Conservation (phyloP, 2,113 vertebrate genomes). For the Coptodon rendalli region DNA sequence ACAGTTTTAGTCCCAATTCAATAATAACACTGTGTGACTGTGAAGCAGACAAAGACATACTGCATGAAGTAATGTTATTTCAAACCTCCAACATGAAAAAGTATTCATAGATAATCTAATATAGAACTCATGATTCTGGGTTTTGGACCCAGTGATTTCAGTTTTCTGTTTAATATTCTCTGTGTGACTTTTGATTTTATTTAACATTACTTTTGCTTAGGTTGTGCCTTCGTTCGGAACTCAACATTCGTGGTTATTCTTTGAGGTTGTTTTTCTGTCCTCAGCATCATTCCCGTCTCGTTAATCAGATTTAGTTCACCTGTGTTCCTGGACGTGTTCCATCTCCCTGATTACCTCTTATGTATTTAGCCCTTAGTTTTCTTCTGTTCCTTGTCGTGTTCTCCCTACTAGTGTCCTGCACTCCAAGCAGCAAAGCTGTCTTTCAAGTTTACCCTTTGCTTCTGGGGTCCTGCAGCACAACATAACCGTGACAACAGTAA, state of each 20-base stretch:
- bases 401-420: too few species aligned
- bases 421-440: too few species aligned
- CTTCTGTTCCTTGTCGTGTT: too few species aligned
- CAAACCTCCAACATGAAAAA: background rate
- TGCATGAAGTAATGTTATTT: background rate
- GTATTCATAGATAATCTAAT: background rate
- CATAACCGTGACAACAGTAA: too few species aligned
- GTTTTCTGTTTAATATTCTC: background rate
- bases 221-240: accelerated
- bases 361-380: too few species aligned
- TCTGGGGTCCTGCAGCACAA: too few species aligned
- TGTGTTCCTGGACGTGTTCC: too few species aligned
- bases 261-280: background rate
- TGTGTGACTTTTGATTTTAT: background rate
- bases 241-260: background rate
- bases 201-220: background rate
- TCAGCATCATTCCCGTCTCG: too few species aligned
- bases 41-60: background rate
- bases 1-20: background rate
- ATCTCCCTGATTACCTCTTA: too few species aligned
- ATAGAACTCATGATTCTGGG: background rate
- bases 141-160: background rate
- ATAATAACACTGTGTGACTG: accelerated
- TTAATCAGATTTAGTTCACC: too few species aligned
- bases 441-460: too few species aligned